phyloP scores from a whole-genome alignment of 2,113 vertebrate species.

The Cyanoliseus patagonus region DNA sequence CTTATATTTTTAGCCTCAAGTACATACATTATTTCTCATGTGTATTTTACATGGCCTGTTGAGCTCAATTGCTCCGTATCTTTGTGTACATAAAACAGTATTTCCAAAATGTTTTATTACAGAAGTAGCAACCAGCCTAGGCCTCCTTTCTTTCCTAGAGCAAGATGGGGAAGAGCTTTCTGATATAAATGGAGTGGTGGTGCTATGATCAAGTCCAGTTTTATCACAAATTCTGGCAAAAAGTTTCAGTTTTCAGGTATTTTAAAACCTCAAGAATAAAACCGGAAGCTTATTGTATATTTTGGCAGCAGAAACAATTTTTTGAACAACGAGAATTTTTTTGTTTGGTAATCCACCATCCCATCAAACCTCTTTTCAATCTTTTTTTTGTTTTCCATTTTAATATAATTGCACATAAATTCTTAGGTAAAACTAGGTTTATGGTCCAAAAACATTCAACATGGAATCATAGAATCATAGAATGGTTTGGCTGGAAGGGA shows the following conservation, averaged over 20 bases:
- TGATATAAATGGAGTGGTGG: not conserved
- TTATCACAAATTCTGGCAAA: not conserved
- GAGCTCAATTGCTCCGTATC: conserved; percentile 21
- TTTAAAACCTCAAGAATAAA: not conserved
- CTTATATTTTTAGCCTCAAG: conserved; percentile 55
- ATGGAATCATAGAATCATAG: not conserved
- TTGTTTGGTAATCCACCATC: not conserved
- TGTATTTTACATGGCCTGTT: conserved; percentile 38
- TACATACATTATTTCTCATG: conserved; percentile 43
- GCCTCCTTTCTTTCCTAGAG: not conserved
- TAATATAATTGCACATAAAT: not conserved
- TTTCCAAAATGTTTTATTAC: not conserved
- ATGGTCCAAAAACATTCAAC: not conserved
- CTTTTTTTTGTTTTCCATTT: not conserved
- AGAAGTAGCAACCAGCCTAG: not conserved
- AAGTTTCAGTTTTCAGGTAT: not conserved
- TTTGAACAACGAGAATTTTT: not conserved
- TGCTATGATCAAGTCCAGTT: not conserved
- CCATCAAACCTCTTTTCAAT: not conserved
- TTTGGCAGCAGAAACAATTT: not conserved
- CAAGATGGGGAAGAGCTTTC: not conserved
- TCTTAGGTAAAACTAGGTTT: not conserved
- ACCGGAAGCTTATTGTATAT: not conserved
- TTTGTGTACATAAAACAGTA: conserved; percentile 1
- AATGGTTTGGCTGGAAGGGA: not conserved